These are phyloP conservation scores for Geophilus truncorum DNA, from an alignment of 2,888 invertebrate species.

Conservation along the genomic window DNA sequence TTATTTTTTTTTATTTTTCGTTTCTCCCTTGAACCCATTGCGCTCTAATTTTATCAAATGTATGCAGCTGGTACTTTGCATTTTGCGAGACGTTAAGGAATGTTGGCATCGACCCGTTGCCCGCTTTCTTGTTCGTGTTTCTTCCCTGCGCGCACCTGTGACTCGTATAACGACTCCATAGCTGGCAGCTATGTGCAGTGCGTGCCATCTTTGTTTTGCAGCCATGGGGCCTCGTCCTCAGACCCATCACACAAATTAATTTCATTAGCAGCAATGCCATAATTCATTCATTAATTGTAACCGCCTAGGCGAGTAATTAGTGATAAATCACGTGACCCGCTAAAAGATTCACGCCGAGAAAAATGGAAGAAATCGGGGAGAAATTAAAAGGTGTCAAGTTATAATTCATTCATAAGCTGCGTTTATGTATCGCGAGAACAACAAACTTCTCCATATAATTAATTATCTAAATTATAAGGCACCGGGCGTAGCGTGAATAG, in stretches of 20 bases:
- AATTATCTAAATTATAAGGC: too few species aligned
- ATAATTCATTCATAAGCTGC: background rate
- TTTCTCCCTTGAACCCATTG: background rate
- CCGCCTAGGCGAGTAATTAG: background rate
- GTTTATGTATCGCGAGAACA: too few species aligned
- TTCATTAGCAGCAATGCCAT: constrained; percentile 17
- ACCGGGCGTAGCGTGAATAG: too few species aligned
- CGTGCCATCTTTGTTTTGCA: background rate
- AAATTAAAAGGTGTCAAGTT: too few species aligned
- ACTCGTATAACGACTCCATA: background rate
- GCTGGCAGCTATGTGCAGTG: background rate
- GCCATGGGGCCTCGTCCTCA: constrained; percentile 2
- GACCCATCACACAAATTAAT: background rate
- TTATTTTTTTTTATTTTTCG: background rate
- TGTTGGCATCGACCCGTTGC: constrained; percentile 8
- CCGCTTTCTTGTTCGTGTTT: background rate
- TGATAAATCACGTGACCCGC: background rate
- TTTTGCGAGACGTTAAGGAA: background rate
- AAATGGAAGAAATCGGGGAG: too few species aligned
- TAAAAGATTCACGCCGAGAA: background rate
- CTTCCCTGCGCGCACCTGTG: background rate
- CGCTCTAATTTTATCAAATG: constrained; percentile 8
- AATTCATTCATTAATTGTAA: constrained; percentile 21
- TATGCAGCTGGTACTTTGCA: constrained; percentile 18
- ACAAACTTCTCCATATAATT: too few species aligned